Conservation (phyloP, 2,888 invertebrate species). For the Pedicia rivosa region DNA sequence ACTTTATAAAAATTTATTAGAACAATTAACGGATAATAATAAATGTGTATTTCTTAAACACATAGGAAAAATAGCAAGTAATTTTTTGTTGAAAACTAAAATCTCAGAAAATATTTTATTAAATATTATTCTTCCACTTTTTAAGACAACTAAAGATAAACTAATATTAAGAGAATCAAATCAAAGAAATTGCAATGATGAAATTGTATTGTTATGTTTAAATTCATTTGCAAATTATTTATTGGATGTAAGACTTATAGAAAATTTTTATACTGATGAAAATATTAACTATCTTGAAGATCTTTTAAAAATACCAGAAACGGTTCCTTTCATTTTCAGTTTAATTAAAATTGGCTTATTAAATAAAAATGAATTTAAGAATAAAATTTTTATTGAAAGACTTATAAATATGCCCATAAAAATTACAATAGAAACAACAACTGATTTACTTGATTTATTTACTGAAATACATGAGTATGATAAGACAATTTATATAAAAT, state of each 20-base stretch:
- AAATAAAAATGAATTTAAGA: constrained; percentile 12
- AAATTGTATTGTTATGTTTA: constrained; percentile 21
- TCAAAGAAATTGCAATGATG: background rate
- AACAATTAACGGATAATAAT: constrained; percentile 1
- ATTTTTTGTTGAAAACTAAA: constrained; percentile 18
- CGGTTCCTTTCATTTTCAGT: constrained; percentile 18
- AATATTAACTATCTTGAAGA: constrained; percentile 26
- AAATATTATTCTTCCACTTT: constrained; percentile 26
- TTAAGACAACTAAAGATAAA: constrained; percentile 23
- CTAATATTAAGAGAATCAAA: constrained; percentile 1
- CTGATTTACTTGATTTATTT: constrained; percentile 9
- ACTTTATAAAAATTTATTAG: constrained; percentile 6
- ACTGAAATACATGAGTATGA: background rate
- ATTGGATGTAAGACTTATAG: constrained; percentile 24
- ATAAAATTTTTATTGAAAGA: constrained; percentile 19
- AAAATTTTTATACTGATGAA: constrained; percentile 26
- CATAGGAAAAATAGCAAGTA: background rate
- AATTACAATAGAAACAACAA: constrained; percentile 8
- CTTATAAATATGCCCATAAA: constrained; percentile 24
- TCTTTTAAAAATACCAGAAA: constrained; percentile 18
- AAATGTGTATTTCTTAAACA: background rate
- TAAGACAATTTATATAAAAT: background rate
- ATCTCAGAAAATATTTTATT: constrained; percentile 23
- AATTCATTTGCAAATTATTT: constrained; percentile 26
- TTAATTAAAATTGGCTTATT: constrained; percentile 24